Conservation (phyloP, 2,113 vertebrate genomes). For the Sylvia atricapilla region DNA sequence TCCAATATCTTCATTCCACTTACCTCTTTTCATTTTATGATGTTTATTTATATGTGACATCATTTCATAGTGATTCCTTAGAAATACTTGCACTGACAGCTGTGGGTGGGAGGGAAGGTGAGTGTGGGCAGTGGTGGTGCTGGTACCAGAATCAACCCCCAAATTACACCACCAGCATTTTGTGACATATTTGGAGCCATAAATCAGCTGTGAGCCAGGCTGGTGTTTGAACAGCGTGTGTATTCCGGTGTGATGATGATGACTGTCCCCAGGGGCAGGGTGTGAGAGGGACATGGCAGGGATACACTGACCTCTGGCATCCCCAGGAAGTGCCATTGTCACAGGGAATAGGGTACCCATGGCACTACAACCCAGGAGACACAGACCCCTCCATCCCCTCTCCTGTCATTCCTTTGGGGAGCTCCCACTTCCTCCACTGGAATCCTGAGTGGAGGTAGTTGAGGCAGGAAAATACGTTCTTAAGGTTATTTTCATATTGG, state of each 20-base stretch:
- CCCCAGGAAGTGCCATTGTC: accelerated
- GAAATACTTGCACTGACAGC: background rate
- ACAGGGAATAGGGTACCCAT: accelerated
- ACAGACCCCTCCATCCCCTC: background rate
- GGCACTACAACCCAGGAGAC: background rate
- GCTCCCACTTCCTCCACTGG: background rate
- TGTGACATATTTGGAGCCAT: background rate
- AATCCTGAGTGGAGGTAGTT: background rate
- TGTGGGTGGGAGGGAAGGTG: background rate
- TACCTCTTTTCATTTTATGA: background rate
- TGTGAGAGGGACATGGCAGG: background rate
- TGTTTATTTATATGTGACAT: accelerated
- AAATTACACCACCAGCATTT: background rate
- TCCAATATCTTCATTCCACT: background rate
- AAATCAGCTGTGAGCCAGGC: background rate
- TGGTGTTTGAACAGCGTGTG: background rate
- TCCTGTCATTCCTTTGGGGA: background rate
- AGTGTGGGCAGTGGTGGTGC: background rate
- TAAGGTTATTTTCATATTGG: background rate
- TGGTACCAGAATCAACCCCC: background rate
- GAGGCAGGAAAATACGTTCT: background rate
- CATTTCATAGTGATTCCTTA: background rate
- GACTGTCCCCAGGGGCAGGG: background rate
- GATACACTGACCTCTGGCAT: background rate
- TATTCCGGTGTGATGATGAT: background rate